Evolutionary conservation across 23 tunicate species (phyloP).

Genomic region (Corella eumyota): DNA sequence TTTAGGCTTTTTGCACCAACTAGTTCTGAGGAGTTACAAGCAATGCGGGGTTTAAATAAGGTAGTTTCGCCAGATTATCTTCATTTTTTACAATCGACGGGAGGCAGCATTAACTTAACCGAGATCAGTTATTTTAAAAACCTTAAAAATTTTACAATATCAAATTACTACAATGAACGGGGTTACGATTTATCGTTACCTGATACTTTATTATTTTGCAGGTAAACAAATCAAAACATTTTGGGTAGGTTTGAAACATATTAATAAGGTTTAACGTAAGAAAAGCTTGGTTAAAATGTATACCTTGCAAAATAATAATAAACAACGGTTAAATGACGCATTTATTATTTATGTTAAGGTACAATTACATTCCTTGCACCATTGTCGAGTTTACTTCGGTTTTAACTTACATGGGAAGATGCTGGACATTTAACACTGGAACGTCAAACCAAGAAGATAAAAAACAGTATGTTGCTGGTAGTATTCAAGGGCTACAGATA

Average conservation of each 20-base stretch:
- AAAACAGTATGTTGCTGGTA: conserved; percentile 10
- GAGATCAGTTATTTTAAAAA: background rate
- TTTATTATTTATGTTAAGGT: conserved; percentile 8
- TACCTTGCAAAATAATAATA: too few relatives aligned
- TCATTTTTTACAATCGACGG: too few relatives aligned
- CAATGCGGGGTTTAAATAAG: background rate
- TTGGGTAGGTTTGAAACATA: too few relatives aligned
- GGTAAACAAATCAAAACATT: too few relatives aligned
- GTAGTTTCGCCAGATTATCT: background rate
- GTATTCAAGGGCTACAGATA: conserved; percentile 2
- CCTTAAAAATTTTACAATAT: background rate
- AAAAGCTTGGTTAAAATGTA: too few relatives aligned
- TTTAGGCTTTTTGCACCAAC: conserved; percentile 1
- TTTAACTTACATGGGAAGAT: conserved; percentile 15
- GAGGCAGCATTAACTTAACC: background rate
- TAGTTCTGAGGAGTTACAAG: background rate
- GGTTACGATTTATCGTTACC: too few relatives aligned
- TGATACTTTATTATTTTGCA: too few relatives aligned
- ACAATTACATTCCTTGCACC: background rate
- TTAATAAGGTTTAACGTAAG: too few relatives aligned
- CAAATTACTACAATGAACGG: background rate
- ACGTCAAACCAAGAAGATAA: background rate
- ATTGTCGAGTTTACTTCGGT: conserved; percentile 4
- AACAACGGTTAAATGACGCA: too few relatives aligned
- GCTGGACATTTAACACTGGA: conserved; percentile 24